Evolutionary conservation across 2,797 vertebrate genomes (phyloP), one percentile per base, ranked within the genome.

Genomic region (Sebastes vulpes): DNA sequence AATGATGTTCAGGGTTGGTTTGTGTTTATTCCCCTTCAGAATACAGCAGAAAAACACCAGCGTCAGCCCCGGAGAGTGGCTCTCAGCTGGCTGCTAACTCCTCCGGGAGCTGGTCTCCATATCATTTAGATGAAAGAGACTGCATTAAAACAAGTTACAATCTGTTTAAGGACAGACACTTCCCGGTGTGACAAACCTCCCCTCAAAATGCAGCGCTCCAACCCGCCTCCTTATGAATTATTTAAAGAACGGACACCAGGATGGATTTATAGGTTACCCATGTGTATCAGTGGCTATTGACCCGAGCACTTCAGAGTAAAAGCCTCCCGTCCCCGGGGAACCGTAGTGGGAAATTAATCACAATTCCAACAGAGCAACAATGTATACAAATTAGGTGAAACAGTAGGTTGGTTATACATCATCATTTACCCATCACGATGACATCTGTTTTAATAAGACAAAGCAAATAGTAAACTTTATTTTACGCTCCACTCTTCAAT

Each of bases 281-380:
- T 88, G 81, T 79, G 82, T 69, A 72, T 82, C 66, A 70, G 80
- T 46, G 35, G 75, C 61, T 75, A 83, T 89, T 92, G 91, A 95
- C 77, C 82, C 58, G 4, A 6, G 69, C 76, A 75, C 76, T 84
- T 85, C 64, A 77, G 64, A 66, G 71, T 83, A 81, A 92, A 85
- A 85, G 74, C 69, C 52, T 3, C 7, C 1, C 1, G 26, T 81
- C 84, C 70, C 71, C 1, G 29, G 81, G 87, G 85, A 77, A 57
- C 42, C 48, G 50, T 50, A 59, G 50, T 3, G 46, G 42, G 50
- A 60, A 75, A 86, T 86, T 52, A 88, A 91, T 90, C 81, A 80
- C 88, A 70, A n/a, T 79, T 83, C 74, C 58, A 81, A 71, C 79
- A 78, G 65, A 56, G 70, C 14, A 68, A 72, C 59, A 75, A 3